Evolutionary conservation across 2,113 vertebrate genomes (phyloP).

Genomic region (Cygnus buccinator): DNA sequence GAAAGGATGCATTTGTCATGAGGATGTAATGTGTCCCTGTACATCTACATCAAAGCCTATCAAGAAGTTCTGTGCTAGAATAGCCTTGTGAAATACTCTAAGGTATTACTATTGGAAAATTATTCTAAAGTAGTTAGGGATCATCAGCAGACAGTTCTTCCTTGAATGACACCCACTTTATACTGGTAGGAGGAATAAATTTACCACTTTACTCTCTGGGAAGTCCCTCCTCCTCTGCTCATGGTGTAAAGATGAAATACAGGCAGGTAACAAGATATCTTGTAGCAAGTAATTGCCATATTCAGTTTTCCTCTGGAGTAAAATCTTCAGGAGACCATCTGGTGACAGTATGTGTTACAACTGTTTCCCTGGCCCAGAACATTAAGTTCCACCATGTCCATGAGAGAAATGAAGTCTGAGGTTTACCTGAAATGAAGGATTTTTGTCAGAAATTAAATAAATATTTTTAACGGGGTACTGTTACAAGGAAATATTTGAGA

Average conservation of each 20-base stretch:
- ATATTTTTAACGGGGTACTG: background rate
- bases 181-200: background rate
- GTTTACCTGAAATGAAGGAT: background rate
- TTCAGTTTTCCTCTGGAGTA: background rate
- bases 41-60: background rate
- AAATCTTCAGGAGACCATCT: background rate
- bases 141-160: background rate
- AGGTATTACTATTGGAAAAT: background rate
- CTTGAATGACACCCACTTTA: rapidly evolving
- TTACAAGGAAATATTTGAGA: background rate
- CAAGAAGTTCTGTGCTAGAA: background rate
- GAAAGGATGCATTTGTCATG: background rate
- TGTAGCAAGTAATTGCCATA: background rate
- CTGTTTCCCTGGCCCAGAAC: background rate
- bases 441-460: background rate
- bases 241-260: background rate
- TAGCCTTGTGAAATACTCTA: background rate
- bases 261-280: background rate
- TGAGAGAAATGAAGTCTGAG: background rate
- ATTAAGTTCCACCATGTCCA: background rate
- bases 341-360: background rate
- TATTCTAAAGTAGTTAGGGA: background rate
- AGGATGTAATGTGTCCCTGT: background rate
- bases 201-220: background rate
- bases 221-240: background rate